Conservation (phyloP, 2,888 invertebrate species). For the Athalia cordata region DNA sequence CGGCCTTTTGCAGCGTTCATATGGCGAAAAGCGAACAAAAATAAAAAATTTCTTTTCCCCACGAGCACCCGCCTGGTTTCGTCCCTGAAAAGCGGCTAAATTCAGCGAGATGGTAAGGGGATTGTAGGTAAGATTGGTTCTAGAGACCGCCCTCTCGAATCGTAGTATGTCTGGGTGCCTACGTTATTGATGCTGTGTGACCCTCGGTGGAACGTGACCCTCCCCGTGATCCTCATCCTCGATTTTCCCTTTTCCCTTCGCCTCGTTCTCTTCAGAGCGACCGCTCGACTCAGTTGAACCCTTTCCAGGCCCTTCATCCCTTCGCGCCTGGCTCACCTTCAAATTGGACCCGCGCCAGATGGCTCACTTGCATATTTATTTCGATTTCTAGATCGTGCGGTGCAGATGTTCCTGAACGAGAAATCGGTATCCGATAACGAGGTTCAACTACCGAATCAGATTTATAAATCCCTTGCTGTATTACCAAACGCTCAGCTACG, state of each 20-base stretch:
- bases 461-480: neutral
- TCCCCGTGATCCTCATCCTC: constrained; percentile 1
- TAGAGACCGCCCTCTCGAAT: constrained; percentile 38
- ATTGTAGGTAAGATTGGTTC: constrained; percentile 38
- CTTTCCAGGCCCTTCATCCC: constrained; percentile 8
- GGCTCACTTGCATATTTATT: constrained; percentile 43
- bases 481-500: no score
- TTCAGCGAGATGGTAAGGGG: constrained; percentile 1
- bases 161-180: constrained; percentile 21
- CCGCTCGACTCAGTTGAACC: neutral
- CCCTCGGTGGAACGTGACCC: constrained; percentile 39
- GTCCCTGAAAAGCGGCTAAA: neutral
- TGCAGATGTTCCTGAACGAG: constrained; percentile 31
- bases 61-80: no score
- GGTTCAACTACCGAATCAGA: constrained; percentile 21
- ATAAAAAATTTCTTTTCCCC: no score
- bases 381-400: constrained; percentile 22
- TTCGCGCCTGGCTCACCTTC: constrained; percentile 38
- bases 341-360: constrained; percentile 41
- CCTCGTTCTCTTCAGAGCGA: neutral
- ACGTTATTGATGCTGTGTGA: constrained; percentile 42
- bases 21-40: no score
- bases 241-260: neutral
- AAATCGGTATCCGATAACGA: constrained; percentile 34
- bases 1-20: no score